A percentile compares a stretch with the other conserved stretches of the same genome.
Conservation (phyloP, 2,888 invertebrate species). For the Amiota mariae region DNA sequence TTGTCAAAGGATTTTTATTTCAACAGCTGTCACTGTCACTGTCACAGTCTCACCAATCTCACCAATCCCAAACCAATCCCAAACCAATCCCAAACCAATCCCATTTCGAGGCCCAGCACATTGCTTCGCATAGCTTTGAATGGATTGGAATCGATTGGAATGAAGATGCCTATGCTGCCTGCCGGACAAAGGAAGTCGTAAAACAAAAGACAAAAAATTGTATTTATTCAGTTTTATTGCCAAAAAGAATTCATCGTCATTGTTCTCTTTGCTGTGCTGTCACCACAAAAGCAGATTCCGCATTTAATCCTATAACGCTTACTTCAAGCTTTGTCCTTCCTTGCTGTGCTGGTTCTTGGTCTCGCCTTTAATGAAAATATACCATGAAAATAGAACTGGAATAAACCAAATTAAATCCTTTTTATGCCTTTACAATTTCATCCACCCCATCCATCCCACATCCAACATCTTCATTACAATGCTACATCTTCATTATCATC, state of each 20-base stretch:
- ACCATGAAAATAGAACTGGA: neutral
- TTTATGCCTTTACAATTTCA: neutral
- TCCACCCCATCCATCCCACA: no score
- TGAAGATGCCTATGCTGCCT: no score
- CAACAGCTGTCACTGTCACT: conserved; percentile 8
- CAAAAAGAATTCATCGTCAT: neutral
- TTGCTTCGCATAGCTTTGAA: no score
- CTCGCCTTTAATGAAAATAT: neutral
- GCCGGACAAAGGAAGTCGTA: conserved; percentile 4
- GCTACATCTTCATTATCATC: no score
- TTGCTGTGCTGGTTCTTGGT: neutral
- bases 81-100: neutral
- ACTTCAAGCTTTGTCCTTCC: neutral
- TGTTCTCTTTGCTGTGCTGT: neutral
- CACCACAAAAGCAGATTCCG: neutral
- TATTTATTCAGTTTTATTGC: conserved; percentile 19
- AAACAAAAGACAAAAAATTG: conserved; percentile 1
- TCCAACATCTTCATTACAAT: no score
- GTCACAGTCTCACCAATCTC: neutral
- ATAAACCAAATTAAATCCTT: conserved; percentile 12
- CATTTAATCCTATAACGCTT: neutral
- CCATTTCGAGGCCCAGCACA: neutral
- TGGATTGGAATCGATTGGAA: no score
- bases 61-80: neutral
- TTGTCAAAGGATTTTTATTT: neutral